A percentile compares a stretch with the other conserved stretches of the same genome.
Conservation (phyloP, 2,113 vertebrate species). For the Xiphias gladius region DNA sequence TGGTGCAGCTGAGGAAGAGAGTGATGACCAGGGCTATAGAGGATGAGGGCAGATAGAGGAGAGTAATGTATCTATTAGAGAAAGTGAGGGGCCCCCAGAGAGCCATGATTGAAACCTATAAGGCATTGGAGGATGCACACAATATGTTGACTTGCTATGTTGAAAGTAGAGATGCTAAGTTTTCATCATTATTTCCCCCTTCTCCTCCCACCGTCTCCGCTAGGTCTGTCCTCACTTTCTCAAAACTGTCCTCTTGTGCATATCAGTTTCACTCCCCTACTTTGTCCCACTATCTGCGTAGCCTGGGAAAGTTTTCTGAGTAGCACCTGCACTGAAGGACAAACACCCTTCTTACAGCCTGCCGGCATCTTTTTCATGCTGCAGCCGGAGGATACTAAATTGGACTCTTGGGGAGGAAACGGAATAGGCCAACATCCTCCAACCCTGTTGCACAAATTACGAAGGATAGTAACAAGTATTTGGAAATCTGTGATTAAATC, state of each 20-base stretch:
- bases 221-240: not conserved
- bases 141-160: slow-evolving; percentile 34
- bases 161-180: slow-evolving; percentile 19
- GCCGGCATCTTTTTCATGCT: slow-evolving; percentile 68
- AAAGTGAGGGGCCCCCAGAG: slow-evolving; percentile 60
- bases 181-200: slow-evolving; percentile 12
- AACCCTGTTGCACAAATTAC: slow-evolving; percentile 28
- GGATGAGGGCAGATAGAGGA: slow-evolving; percentile 40
- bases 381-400: slow-evolving; percentile 68
- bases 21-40: slow-evolving; percentile 36
- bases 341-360: slow-evolving; percentile 59
- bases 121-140: slow-evolving; percentile 38
- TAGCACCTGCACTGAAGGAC: slow-evolving; percentile 70
- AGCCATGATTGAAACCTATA: slow-evolving; percentile 40
- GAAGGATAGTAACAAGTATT: slow-evolving; percentile 28
- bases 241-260: slow-evolving; percentile 1
- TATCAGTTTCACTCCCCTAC: slow-evolving; percentile 26
- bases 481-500: slow-evolving; percentile 29
- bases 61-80: slow-evolving; percentile 48
- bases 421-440: slow-evolving; percentile 15
- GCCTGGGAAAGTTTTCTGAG: slow-evolving; percentile 54
- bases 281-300: slow-evolving; percentile 5
- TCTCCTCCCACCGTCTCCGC: not conserved
- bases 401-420: slow-evolving; percentile 35
- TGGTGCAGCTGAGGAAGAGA: slow-evolving; percentile 16